Conservation (phyloP, 2,797 vertebrate genomes). For the Parauchenoglanis punctatus region DNA sequence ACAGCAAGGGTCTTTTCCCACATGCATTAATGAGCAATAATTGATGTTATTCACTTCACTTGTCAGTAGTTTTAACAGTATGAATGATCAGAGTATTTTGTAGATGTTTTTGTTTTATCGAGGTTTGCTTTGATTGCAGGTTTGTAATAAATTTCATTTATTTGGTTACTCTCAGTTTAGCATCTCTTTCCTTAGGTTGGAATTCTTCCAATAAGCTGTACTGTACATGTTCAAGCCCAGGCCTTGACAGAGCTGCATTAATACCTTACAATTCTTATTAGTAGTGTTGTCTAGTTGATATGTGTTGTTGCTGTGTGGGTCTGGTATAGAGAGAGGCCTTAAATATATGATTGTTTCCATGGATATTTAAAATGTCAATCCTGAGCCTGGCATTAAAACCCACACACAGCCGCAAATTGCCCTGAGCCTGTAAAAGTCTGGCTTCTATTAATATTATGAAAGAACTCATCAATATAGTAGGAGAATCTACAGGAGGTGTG, state of each 20-base stretch:
- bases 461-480: background rate
- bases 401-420: constrained; percentile 19
- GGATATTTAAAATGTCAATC: constrained; percentile 15
- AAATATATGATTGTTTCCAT: constrained; percentile 12
- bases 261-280: background rate
- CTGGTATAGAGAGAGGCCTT: background rate
- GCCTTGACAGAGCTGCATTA: background rate
- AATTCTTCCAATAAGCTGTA: background rate
- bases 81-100: background rate
- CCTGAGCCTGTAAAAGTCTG: background rate
- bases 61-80: too few species aligned
- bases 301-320: background rate
- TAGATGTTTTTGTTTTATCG: background rate
- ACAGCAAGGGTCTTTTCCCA: too few species aligned
- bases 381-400: background rate
- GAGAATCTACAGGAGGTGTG: background rate
- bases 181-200: background rate
- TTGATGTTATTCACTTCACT: too few species aligned
- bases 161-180: background rate
- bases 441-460: background rate
- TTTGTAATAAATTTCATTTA: background rate
- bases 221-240: background rate
- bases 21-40: too few species aligned
- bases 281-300: background rate
- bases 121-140: background rate